Conservation (phyloP, 92 coral and sea anemone species). For the Pocillopora meandrina region DNA sequence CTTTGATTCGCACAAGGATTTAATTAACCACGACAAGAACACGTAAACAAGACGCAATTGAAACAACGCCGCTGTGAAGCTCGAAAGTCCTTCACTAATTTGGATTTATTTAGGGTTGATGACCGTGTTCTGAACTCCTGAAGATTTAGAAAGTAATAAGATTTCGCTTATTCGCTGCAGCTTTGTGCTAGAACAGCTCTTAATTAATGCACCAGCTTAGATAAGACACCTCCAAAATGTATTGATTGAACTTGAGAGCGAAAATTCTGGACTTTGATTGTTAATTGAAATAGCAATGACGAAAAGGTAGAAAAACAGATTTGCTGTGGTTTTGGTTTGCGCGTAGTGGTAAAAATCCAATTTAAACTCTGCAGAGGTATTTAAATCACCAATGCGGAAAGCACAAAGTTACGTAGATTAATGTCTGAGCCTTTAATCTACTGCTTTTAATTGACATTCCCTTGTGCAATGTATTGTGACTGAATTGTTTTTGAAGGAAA, state of each 20-base stretch:
- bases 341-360: not conserved
- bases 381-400: constrained; percentile 20
- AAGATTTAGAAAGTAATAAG: no score
- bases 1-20: constrained; percentile 3
- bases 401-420: constrained; percentile 1
- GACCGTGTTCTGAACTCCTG: no score
- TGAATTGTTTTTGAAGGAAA: not conserved
- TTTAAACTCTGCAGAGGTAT: constrained; percentile 18
- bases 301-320: not conserved
- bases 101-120: no score
- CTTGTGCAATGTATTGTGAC: not conserved
- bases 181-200: no score
- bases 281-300: not conserved
- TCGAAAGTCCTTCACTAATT: no score
- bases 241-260: no score
- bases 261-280: not conserved
- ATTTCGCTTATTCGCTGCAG: no score
- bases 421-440: constrained; percentile 22
- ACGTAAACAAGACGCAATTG: constrained; percentile 5
- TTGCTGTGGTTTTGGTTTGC: not conserved
- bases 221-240: no score
- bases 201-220: no score
- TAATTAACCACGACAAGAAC: not conserved
- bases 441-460: not conserved
- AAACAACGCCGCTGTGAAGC: no score